phyloP scores from a whole-genome alignment of 2,113 vertebrate genomes.

The Spea multiplicata region DNA sequence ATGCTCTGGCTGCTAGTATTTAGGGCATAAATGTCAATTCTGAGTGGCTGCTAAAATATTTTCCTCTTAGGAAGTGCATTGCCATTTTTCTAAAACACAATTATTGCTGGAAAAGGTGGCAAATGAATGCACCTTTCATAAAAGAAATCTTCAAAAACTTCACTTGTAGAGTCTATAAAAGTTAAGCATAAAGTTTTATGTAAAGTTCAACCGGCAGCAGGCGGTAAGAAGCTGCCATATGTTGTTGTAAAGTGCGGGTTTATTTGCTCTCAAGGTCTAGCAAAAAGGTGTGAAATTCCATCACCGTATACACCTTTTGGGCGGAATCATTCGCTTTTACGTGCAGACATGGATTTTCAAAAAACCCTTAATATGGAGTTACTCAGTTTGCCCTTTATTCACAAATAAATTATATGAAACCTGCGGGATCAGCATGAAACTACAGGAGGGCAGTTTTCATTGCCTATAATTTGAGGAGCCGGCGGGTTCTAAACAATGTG shows the following conservation, averaged over 20 bases:
- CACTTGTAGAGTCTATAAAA: conserved; percentile 34
- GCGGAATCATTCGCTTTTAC: background rate
- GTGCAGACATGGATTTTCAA: background rate
- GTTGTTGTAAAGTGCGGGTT: conserved; percentile 12
- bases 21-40: conserved; percentile 32
- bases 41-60: conserved; percentile 30
- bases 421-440: no score
- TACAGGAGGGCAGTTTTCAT: no score
- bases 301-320: background rate
- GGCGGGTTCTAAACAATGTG: no score
- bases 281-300: conserved; percentile 22
- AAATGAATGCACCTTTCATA: conserved; percentile 4
- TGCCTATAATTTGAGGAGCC: no score
- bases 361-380: background rate
- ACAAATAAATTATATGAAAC: no score
- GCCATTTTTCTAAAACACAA: conserved; percentile 26
- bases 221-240: conserved; percentile 9
- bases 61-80: background rate
- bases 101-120: conserved; percentile 8
- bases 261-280: background rate
- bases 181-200: conserved; percentile 12
- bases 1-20: conserved; percentile 1
- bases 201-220: conserved; percentile 1
- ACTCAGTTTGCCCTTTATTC: no score
- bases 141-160: conserved; percentile 26